Conservation (phyloP, 2,113 vertebrate species). For the Phrynocephalus versicolor region DNA sequence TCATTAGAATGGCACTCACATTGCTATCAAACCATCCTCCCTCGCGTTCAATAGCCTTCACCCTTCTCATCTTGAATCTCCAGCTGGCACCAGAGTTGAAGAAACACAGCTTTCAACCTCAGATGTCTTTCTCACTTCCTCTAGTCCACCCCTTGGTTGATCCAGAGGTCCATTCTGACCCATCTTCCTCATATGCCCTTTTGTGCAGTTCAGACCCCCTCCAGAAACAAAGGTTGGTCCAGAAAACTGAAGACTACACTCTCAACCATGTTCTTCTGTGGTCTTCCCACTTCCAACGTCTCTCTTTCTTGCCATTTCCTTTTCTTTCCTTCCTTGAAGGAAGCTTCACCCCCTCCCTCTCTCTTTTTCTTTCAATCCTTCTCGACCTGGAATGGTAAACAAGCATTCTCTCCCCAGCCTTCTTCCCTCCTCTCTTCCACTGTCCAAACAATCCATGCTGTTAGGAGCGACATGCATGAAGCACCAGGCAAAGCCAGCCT, state of each 20-base stretch:
- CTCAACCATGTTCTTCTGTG: neutral
- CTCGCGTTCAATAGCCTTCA: neutral
- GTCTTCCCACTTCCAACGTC: fast-evolving
- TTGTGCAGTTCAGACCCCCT: neutral
- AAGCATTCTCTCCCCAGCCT: neutral
- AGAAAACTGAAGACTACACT: too few relatives aligned
- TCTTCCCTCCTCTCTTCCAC: neutral
- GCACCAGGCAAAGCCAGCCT: slow-evolving; percentile 22
- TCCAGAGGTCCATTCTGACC: neutral
- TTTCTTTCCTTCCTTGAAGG: too few relatives aligned
- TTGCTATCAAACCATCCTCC: too few relatives aligned
- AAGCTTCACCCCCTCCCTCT: neutral
- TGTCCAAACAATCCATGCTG: neutral
- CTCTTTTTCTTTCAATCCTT: neutral
- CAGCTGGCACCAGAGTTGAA: too few relatives aligned
- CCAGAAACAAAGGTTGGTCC: neutral
- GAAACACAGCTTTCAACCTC: neutral
- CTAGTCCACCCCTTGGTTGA: neutral
- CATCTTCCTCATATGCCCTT: neutral
- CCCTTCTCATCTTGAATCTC: neutral
- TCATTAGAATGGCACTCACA: too few relatives aligned
- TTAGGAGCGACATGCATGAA: slow-evolving; percentile 43
- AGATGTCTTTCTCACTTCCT: neutral
- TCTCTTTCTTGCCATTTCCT: neutral
- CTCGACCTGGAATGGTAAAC: neutral